Percentiles rank a stretch among this genome's conserved stretches.
These are phyloP conservation scores for Eufriesea mexicana DNA, from an alignment of 1,140 invertebrate species.

Conservation along the genomic window DNA sequence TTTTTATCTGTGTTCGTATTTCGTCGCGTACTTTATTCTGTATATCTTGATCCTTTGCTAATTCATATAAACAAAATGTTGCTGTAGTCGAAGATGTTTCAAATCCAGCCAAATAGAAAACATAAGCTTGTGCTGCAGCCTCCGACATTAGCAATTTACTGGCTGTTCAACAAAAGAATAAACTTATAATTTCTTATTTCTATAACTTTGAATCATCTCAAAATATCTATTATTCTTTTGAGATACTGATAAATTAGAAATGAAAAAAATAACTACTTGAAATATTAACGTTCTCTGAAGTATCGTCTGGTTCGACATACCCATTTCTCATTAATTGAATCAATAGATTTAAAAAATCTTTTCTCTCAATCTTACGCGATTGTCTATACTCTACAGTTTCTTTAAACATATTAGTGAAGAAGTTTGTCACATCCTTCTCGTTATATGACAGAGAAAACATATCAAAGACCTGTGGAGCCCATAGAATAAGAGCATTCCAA, in stretches of 20 bases:
- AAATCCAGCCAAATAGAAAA: conserved; percentile 75
- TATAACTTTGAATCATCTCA: not conserved
- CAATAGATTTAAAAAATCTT: conserved; percentile 64
- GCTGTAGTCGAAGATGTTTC: conserved; percentile 75
- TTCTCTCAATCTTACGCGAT: conserved; percentile 49
- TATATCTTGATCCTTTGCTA: conserved; percentile 68
- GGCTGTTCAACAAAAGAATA: not conserved
- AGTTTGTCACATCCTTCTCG: conserved; percentile 45
- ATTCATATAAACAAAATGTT: conserved; percentile 75
- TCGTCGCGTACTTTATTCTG: conserved; percentile 75
- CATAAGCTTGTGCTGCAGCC: conserved; percentile 63
- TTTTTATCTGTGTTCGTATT: conserved; percentile 52
- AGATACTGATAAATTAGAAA: not conserved
- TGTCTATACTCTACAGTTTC: conserved; percentile 55
- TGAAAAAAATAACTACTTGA: not conserved
- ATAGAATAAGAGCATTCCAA: conserved; percentile 54
- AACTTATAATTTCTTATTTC: conserved; percentile 8
- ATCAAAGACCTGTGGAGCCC: conserved; percentile 63
- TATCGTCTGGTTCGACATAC: conserved; percentile 39
- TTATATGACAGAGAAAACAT: conserved; percentile 54
- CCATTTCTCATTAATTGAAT: conserved; percentile 60
- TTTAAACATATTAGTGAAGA: conserved; percentile 63
- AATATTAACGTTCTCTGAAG: not conserved
- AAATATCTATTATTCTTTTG: not conserved
- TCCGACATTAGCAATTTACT: conserved; percentile 36